Evolutionary conservation across 92 coral and sea anemone species (phyloP), one percentile per base, ranked within the genome.

Genomic region (Porites rus): DNA sequence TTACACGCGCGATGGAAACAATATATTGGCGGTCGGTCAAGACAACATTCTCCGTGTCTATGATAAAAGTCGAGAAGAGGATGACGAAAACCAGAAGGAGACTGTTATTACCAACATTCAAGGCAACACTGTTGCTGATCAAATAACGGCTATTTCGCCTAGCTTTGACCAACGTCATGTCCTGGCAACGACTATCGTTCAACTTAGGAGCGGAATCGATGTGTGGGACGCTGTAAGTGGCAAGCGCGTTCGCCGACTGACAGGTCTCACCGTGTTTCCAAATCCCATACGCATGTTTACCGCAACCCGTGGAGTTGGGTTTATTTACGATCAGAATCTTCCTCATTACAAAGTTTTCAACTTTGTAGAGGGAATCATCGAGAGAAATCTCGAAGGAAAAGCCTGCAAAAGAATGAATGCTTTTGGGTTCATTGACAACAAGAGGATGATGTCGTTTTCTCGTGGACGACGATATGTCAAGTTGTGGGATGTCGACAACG

Each of bases 341-440:
- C 90, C 92, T 52, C 96, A 95, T 72, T 97, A 97, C 78, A 94
- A 88, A 54, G 93, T 97, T 46, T 79, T 97, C 72, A 92, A 97
- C 81, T 87, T 97, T 3, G 87, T 85, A 21, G 91, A 93, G 38
- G 98, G 98, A 19, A 89, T 46, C 75, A 81, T 97, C 62, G 98
- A 95, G 70, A 89, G 92, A 38, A 91, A 90, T 28, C 71, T 97
- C 67, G 86, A 88, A 17, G 99, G 99, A 38, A 92, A 91, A 71
- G 97, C 99, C 24, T 97, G 99, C 91, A 97, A 93, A 84, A 90
- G 99, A 65, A 95, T 93, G 96, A 86, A 93, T 66, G 96, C 96
- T 53, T 92, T 95, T 88, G 97, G 98, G 46, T 65, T 93, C 81
- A 92, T 95, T 22, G 98, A 97, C 79, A 62, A 88, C 38, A 85